Base-by-base conservation (phyloP, 2,797 vertebrate genomes). In the Acomys russatus region DNA sequence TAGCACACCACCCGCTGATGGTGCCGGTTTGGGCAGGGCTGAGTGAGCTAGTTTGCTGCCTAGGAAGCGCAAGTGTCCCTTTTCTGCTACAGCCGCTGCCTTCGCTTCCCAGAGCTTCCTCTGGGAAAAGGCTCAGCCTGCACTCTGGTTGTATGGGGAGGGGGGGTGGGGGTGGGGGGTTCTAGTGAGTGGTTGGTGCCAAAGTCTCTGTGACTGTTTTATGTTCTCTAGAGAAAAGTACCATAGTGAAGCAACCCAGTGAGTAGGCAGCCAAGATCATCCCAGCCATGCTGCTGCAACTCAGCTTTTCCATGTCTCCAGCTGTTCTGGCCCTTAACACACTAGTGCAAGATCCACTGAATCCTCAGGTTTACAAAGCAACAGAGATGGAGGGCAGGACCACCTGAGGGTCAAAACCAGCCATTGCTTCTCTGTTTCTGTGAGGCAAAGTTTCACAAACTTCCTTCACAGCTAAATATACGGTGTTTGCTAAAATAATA, bases 51-150 rank as follows among this genome's bases (percentile, higher is more conserved):
- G 79, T 95, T 96, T n/a, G 94, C 90, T 64, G 79, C 94, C 71
- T 51, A 66, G 90, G 74, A 94, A 98, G 92, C 96, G 66, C 68
- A 87, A 82, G 92, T 23, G 89, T 73, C 79, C 90, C 85, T 82
- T 56, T 90, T 91, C 93, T 87, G 88, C 95, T 74, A 68, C 44
- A 96, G 82, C 70, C 90, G 89, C 96, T 77, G 94, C 96, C 96
- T 95, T 93, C 78, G 77, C 91, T 1, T 0, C 74, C 70, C 28
- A 59, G 97, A 96, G 95, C 20, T 80, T 92, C 94, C 88, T 90
- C 23, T 28, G 7, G 91, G 91, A 97, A 94, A 90, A 95, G 97
- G 92, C 94, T 96, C 91, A 94, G 93, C 90, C 82, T 78, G 90
- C 95, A 97, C 77, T 92, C 82, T 87, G 94, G 79, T 95, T 73